Evolutionary conservation across 2,797 vertebrate species (phyloP).

Genomic region (Danio jaintianensis): DNA sequence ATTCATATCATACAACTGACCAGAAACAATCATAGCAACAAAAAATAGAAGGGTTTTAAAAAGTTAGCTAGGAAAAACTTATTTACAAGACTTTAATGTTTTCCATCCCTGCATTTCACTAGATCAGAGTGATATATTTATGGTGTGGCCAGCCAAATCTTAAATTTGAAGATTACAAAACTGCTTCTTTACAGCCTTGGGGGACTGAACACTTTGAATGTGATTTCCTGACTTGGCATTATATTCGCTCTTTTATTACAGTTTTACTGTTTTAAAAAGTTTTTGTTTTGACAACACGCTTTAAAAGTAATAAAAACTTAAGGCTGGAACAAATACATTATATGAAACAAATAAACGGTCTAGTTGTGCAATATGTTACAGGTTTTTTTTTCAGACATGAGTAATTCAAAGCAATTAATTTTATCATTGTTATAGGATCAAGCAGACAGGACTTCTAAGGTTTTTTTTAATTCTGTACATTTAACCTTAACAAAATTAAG

Average conservation of each 20-base stretch:
- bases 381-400: neutral
- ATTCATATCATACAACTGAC: neutral
- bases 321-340: slow-evolving; percentile 1
- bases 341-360: neutral
- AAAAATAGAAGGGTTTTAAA: neutral
- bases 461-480: neutral
- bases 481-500: neutral
- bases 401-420: neutral
- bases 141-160: neutral
- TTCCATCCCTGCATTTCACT: neutral
- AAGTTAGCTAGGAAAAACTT: neutral
- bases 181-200: neutral
- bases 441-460: neutral
- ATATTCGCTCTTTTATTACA: neutral
- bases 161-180: neutral
- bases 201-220: neutral
- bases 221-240: neutral
- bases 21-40: neutral
- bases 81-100: neutral
- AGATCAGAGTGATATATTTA: neutral
- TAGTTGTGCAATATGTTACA: neutral
- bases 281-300: slow-evolving; percentile 1
- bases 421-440: neutral
- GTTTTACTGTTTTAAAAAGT: neutral
- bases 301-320: slow-evolving; percentile 13